A percentile compares a stretch with the other conserved stretches of the same genome.
These are phyloP conservation scores for Apoderus coryli DNA, from an alignment of 2,888 invertebrate genomes.

Conservation along the genomic window DNA sequence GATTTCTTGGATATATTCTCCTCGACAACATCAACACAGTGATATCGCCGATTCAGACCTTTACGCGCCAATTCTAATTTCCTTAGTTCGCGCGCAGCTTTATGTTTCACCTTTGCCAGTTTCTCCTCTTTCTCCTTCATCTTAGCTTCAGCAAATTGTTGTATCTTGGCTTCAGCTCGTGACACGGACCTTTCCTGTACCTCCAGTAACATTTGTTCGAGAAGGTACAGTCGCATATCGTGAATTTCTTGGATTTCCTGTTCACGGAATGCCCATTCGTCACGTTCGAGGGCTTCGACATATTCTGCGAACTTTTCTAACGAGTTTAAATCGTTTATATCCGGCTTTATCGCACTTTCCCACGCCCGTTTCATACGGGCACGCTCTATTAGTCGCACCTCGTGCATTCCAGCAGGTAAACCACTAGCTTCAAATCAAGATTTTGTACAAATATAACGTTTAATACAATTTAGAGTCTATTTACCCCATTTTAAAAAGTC, in stretches of 20 bases:
- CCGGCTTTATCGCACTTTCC: conserved; percentile 42
- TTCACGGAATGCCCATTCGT: conserved; percentile 73
- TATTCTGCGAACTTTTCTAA: conserved; percentile 47
- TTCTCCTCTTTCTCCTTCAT: conserved; percentile 40
- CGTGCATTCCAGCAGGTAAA: conserved; percentile 45
- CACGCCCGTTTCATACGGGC: conserved; percentile 51
- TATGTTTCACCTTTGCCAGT: conserved; percentile 39
- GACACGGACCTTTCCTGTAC: conserved; percentile 35
- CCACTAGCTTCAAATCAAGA: conserved; percentile 34
- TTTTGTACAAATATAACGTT: too few relatives aligned
- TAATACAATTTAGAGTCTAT: conserved; percentile 6
- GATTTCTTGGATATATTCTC: conserved; percentile 43
- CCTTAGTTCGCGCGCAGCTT: conserved; percentile 37
- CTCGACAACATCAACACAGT: conserved; percentile 33
- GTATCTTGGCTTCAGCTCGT: conserved; percentile 36
- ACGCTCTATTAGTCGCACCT: conserved; percentile 50
- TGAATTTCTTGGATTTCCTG: conserved; percentile 60
- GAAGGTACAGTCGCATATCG: conserved; percentile 49
- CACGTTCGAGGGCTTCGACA: conserved; percentile 64
- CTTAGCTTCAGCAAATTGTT: conserved; percentile 37
- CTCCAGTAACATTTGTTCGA: conserved; percentile 46
- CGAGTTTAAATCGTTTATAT: conserved; percentile 36
- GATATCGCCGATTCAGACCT: conserved; percentile 30
- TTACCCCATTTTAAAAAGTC: conserved; percentile 33
- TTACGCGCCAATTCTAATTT: conserved; percentile 34